Evolutionary conservation across 2,797 vertebrate genomes (phyloP).

Genomic region (Lepilemur septentrionalis): DNA sequence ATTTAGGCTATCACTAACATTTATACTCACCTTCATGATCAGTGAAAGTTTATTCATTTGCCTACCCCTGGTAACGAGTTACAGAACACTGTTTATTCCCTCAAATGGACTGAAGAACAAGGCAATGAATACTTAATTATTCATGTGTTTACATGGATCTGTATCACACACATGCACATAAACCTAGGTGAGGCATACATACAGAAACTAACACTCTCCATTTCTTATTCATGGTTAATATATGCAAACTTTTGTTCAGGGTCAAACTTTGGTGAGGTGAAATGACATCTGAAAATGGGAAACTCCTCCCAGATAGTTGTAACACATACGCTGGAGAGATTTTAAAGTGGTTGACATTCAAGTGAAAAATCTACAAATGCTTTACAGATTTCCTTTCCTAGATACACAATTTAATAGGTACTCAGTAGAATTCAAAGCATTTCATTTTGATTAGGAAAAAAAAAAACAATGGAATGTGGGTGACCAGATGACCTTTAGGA

Average conservation of each 20-base stretch:
- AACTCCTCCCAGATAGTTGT: neutral
- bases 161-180: neutral
- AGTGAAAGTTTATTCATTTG: neutral
- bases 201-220: neutral
- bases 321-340: neutral
- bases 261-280: neutral
- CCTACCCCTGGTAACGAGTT: neutral
- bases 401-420: neutral
- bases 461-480: neutral
- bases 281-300: neutral
- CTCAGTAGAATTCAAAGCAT: neutral
- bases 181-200: neutral
- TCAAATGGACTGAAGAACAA: neutral
- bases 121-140: no score
- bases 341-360: neutral
- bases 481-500: neutral
- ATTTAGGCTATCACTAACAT: neutral
- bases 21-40: neutral
- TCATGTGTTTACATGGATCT: accelerated
- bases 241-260: neutral
- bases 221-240: neutral
- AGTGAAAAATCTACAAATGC: neutral
- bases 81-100: neutral
- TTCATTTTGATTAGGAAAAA: constrained; percentile 14
- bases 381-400: neutral